Evolutionary conservation across 2,888 invertebrate species (phyloP).

Genomic region (Nephrocerus scutellatus): DNA sequence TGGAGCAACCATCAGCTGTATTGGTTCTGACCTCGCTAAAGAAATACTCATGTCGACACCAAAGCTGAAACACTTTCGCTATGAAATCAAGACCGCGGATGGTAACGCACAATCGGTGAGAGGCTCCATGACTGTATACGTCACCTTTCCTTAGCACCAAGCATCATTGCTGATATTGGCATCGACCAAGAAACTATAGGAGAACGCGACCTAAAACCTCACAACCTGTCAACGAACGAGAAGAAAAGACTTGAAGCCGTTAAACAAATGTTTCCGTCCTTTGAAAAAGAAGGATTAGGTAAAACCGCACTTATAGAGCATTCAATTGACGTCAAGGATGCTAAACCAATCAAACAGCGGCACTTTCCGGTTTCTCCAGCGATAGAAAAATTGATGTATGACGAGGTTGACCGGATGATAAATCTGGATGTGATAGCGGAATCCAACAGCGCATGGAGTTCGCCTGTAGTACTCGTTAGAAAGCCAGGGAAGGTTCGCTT

Average conservation of each 20-base stretch:
- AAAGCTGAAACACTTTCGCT: slow-evolving; percentile 1
- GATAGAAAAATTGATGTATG: slow-evolving; percentile 17
- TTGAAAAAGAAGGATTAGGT: slow-evolving; percentile 14
- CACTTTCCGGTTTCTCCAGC: slow-evolving; percentile 21
- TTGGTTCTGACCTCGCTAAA: slow-evolving; percentile 5
- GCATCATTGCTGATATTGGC: too few relatives aligned
- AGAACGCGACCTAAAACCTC: too few relatives aligned
- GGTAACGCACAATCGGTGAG: slow-evolving; percentile 10
- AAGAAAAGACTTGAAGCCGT: not conserved
- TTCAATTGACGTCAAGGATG: slow-evolving; percentile 17
- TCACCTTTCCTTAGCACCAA: slow-evolving; percentile 6
- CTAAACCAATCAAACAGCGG: slow-evolving; percentile 20
- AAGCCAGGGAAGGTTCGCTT: slow-evolving; percentile 27
- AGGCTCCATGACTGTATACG: slow-evolving; percentile 9
- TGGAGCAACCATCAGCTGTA: slow-evolving; percentile 15
- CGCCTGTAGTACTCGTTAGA: slow-evolving; percentile 28
- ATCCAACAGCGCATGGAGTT: slow-evolving; percentile 31
- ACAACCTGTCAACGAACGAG: slow-evolving; percentile 1
- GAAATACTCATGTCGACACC: slow-evolving; percentile 2
- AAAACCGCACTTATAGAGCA: slow-evolving; percentile 18
- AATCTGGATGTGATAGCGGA: slow-evolving; percentile 29
- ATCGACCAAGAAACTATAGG: too few relatives aligned
- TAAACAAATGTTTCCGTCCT: slow-evolving; percentile 14
- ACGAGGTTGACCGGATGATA: slow-evolving; percentile 34
- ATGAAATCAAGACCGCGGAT: slow-evolving; percentile 11